Evolutionary conservation across 2,113 vertebrate genomes (phyloP).

Genomic region (Tylochromis polylepis): DNA sequence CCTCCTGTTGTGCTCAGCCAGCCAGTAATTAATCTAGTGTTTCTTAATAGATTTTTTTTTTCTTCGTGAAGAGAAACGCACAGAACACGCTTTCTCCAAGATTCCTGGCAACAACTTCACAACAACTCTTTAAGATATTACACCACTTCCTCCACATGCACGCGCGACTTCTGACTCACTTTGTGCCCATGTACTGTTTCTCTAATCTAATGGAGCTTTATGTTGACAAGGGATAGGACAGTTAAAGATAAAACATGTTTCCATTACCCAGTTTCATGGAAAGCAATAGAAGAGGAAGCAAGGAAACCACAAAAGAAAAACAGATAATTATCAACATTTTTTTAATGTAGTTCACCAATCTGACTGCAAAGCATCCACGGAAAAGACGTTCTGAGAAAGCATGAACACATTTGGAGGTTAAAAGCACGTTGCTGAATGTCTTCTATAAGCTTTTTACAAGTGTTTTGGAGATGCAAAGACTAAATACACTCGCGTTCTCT

Average conservation of each 20-base stretch:
- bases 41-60: neutral
- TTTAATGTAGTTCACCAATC: neutral
- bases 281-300: neutral
- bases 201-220: neutral
- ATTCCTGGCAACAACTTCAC: neutral
- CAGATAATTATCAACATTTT: rapidly evolving
- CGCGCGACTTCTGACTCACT: neutral
- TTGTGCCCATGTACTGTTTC: neutral
- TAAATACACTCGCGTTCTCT: neutral
- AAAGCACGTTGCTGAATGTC: neutral
- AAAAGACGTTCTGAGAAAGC: neutral
- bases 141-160: neutral
- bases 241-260: neutral
- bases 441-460: neutral
- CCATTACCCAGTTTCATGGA: neutral
- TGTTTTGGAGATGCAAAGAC: neutral
- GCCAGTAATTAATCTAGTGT: neutral
- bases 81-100: neutral
- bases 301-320: neutral
- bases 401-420: neutral
- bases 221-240: neutral
- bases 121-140: neutral
- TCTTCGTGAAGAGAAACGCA: neutral
- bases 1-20: neutral
- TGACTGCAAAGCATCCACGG: neutral